Base-by-base conservation (phyloP, 2,113 vertebrate species). In the Lasiurus cinereus region DNA sequence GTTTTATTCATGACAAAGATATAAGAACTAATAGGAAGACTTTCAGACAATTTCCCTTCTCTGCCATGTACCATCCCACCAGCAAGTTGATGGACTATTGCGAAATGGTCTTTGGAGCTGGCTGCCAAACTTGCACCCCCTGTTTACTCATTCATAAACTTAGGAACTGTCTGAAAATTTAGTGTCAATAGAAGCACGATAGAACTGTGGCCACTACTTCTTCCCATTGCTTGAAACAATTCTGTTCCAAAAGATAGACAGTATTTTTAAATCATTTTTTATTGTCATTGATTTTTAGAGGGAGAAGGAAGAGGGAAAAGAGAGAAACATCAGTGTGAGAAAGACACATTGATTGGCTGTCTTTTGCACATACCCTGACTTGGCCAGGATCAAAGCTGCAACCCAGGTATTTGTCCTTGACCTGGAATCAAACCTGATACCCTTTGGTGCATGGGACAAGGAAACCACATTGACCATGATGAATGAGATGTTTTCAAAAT, bases 401-500 rank as follows among this genome's bases (percentile, higher is more conserved):
- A n/a, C 64, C 64, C 64, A 31, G 31, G 29, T 31, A 67, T 3
- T 31, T 67, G 29, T 27, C 27, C 62, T 64, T 62, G 59, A 11
- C 59, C 10, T 1, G 22, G 24, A 31, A 64, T 31, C 62, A 64
- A 64, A 31, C 27, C 62, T 6, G 15, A 31, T 14, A n/a, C 64
- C 14, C 31, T 67, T 67, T n/a, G 31, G 64, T n/a, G 29, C 64
- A 8, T 6, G 2, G 29, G 14, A 67, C 31, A 62, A 62, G 24
- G 24, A 9, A 62, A 62, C 22, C 59, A 62, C 59, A 2, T 62
- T 62, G 24, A 24, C 59, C 59, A 62, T 22, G 10, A 22, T 62
- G 18, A 94, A 64, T 10, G 83, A 88, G 18, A 56, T 21, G 56
- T 78, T 95, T 92, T 82, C 33, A 74, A 95, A 74, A 64, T 43